Evolutionary conservation across 2,113 vertebrate genomes (phyloP).

Genomic region (Cricetomys ansorgei): DNA sequence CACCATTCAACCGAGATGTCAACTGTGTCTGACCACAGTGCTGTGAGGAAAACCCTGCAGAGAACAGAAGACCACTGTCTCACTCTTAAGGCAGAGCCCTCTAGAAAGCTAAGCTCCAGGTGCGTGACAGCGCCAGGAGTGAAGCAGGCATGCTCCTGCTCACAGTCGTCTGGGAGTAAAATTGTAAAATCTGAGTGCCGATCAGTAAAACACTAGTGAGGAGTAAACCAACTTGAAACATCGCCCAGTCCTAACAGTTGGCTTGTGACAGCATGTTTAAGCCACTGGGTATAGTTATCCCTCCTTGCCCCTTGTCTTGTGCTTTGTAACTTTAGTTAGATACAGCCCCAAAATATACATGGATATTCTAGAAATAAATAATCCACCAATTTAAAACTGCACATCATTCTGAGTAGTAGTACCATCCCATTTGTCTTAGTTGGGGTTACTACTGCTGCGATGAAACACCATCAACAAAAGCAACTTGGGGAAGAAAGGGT

Average conservation of each 20-base stretch:
- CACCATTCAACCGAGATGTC: neutral
- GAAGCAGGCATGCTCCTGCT: neutral
- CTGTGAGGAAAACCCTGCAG: neutral
- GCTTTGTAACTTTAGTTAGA: neutral
- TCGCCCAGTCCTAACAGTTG: accelerated
- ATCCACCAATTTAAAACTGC: neutral
- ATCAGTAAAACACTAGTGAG: neutral
- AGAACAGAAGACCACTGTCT: neutral
- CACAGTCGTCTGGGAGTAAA: neutral
- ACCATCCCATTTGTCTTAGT: neutral
- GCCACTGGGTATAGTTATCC: neutral
- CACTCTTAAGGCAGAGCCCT: neutral
- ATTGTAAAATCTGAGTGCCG: neutral
- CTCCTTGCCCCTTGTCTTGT: neutral
- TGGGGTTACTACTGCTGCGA: neutral
- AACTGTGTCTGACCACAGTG: neutral
- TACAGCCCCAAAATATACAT: neutral
- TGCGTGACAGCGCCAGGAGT: neutral
- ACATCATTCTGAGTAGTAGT: neutral
- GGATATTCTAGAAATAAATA: slow-evolving; percentile 8
- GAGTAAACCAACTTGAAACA: neutral
- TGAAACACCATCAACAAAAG: neutral
- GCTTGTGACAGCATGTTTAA: neutral
- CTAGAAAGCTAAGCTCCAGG: neutral
- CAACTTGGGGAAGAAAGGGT: neutral